These are phyloP conservation scores for Calameuta idolon DNA, from an alignment of 2,888 invertebrate species.

Conservation along the genomic window DNA sequence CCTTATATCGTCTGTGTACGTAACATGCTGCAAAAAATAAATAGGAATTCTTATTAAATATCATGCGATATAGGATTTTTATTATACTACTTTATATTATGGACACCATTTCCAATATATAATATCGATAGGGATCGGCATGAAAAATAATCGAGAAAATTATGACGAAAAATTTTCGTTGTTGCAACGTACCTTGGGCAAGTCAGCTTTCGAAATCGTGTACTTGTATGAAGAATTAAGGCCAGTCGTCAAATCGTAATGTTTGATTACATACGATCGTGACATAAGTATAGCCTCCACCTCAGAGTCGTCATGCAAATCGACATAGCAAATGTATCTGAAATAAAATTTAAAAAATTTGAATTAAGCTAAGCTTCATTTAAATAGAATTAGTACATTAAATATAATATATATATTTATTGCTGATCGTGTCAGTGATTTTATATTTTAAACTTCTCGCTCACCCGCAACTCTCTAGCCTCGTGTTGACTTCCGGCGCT, in stretches of 20 bases:
- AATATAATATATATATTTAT: neutral
- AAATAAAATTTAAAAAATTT: conserved; percentile 7
- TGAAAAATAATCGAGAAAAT: neutral
- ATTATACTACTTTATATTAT: neutral
- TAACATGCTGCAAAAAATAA: conserved; percentile 22
- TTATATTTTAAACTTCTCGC: conserved; percentile 16
- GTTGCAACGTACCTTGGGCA: conserved; percentile 44
- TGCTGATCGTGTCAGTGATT: neutral
- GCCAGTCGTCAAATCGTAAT: conserved; percentile 40
- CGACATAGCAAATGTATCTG: conserved; percentile 72
- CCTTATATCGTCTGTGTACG: conserved; percentile 61
- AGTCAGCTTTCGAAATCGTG: conserved; percentile 62
- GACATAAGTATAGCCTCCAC: conserved; percentile 68
- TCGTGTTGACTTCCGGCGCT: conserved; percentile 43
- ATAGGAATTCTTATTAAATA: neutral
- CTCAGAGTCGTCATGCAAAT: conserved; percentile 63
- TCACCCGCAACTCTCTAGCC: conserved; percentile 61
- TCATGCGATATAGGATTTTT: neutral
- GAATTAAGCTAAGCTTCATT: neutral
- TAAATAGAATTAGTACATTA: conserved; percentile 1
- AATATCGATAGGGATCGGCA: too few relatives aligned
- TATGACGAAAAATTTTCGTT: neutral
- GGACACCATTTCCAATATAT: too few relatives aligned
- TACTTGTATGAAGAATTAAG: conserved; percentile 59
- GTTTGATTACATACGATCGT: conserved; percentile 69